Evolutionary conservation across 1,140 invertebrate species (phyloP).

Genomic region (Euwallacea similis): DNA sequence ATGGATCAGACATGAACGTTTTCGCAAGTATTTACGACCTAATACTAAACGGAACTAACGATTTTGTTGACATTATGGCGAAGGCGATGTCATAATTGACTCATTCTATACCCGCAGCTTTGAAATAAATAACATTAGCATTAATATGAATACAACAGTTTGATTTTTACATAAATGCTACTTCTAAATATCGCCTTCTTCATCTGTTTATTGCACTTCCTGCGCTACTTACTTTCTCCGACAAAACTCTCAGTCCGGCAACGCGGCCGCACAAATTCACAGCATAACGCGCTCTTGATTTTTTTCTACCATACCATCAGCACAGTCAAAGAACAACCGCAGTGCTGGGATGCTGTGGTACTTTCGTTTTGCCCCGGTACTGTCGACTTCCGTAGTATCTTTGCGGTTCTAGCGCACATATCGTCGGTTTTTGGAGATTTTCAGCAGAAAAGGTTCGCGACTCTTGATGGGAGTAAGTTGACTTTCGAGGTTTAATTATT

Average conservation of each 20-base stretch:
- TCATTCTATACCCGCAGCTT: too few species aligned
- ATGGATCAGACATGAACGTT: too few species aligned
- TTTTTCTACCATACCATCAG: conserved; percentile 9
- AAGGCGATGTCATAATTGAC: too few species aligned
- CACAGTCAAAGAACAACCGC: conserved; percentile 4
- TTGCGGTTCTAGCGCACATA: conserved; percentile 7
- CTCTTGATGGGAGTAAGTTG: background rate
- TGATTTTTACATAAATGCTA: too few species aligned
- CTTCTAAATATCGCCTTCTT: too few species aligned
- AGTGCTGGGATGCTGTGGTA: conserved; percentile 10
- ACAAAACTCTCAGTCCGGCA: background rate
- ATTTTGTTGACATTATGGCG: too few species aligned
- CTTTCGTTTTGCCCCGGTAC: conserved; percentile 9
- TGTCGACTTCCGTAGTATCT: conserved; percentile 9
- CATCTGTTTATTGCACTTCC: too few species aligned
- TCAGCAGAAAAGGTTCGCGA: background rate
- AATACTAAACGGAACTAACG: too few species aligned
- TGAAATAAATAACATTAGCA: background rate
- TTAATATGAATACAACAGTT: background rate
- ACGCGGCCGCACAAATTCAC: background rate
- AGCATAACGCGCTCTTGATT: conserved; percentile 22
- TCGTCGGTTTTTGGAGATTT: conserved; percentile 4
- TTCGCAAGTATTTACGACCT: too few species aligned
- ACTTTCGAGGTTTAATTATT: too few species aligned
- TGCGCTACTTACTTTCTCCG: too few species aligned